A percentile compares a stretch with the other conserved stretches of the same genome.
These are phyloP conservation scores for Hypercompe scribonia DNA, from an alignment of 2,888 invertebrate genomes.

Conservation along the genomic window DNA sequence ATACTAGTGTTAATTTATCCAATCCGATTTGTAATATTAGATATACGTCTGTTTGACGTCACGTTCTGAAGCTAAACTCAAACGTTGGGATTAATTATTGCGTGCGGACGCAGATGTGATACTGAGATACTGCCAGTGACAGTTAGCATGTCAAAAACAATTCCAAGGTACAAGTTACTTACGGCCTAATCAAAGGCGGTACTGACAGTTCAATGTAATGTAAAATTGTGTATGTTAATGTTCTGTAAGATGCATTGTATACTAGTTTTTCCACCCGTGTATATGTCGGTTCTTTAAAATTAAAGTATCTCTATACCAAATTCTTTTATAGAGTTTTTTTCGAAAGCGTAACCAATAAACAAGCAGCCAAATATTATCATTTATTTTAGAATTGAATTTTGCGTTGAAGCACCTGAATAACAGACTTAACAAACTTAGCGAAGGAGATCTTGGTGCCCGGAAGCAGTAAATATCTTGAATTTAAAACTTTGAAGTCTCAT, in stretches of 20 bases:
- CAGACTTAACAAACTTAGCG: conserved; percentile 28
- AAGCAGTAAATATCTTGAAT: conserved; percentile 32
- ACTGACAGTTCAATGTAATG: background rate
- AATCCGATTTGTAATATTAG: background rate
- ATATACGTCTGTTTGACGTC: background rate
- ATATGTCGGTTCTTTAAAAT: too few species aligned
- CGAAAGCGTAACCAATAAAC: too few species aligned
- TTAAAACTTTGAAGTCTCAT: conserved; percentile 51
- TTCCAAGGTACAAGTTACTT: background rate
- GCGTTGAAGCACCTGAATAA: conserved; percentile 7
- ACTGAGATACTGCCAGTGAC: background rate
- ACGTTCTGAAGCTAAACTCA: background rate
- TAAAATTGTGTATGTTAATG: background rate
- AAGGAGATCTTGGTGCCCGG: conserved; percentile 5
- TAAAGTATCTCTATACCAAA: too few species aligned
- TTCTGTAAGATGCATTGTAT: background rate
- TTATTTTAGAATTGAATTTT: background rate
- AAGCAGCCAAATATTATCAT: too few species aligned
- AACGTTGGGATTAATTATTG: background rate
- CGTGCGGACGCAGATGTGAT: background rate
- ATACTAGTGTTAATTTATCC: background rate
- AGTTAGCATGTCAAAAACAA: background rate
- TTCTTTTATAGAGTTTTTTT: too few species aligned
- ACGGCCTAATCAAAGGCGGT: background rate
- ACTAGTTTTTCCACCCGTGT: too few species aligned